Evolutionary conservation across 2,113 vertebrate genomes (phyloP), one percentile per base, ranked within the genome.

Genomic region (Onychorhynchus coronatus): DNA sequence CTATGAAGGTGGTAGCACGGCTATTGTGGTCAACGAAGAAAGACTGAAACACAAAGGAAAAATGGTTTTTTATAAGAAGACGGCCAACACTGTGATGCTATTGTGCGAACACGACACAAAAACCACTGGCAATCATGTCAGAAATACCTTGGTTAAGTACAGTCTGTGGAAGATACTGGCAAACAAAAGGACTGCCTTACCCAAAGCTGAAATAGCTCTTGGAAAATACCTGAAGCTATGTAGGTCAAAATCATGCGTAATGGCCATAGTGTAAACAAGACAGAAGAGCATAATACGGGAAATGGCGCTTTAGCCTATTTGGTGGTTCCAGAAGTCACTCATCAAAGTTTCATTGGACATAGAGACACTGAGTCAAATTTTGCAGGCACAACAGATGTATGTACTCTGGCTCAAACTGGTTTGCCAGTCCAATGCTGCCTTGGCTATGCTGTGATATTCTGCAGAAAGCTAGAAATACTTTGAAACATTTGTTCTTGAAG

Each of bases 21-120:
- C 99, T 99, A 83, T 99, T 99, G 98, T 99, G 99, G 97, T 99
- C 99, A 95, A 99, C 99, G 44, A 99, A 99, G 97, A 99, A 99
- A 53, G 99, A 99, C 99, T 99, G 96, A 16, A 96, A 96, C 66
- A 91, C 73, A 89, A 21, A 95, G 42, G 31, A 62, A 81, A 9
- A 25, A 9, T 2, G 28, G 1, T 14, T 52, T 92, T 92, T 63
- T 37, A 30, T 68, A 53, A 73, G 65, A 59, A 39, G 24, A 37
- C 6, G 87, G 75, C 15, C 33, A 55, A 35, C 11, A 22, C 4
- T 24, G 52, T 58, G 56, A 73, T 46, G 28, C 16, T 17, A 14
- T 25, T 21, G 16, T 1, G 2, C 22, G 41, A 68, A 66, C 17
- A 33, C 16, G 14, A 49, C 20, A 22, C 44, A 42, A 66, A 76